These are phyloP conservation scores for Eilema griseolum DNA, from an alignment of 2,888 invertebrate species.

Conservation along the genomic window DNA sequence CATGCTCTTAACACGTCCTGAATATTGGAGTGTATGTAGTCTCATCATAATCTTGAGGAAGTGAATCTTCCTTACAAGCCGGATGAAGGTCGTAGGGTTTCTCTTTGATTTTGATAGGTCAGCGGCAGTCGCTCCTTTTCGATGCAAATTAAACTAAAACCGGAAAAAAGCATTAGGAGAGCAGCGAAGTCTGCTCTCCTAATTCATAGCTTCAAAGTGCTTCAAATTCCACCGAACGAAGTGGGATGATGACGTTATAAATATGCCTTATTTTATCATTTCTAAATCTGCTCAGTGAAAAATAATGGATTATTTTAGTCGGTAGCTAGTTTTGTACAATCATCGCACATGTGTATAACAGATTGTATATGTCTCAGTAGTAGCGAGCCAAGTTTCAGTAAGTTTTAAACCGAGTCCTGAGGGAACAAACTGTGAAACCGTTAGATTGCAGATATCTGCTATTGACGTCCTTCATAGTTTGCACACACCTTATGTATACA, in stretches of 20 bases:
- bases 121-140: background rate
- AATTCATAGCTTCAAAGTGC: background rate
- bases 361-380: background rate
- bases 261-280: background rate
- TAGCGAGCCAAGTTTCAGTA: slow-evolving; percentile 25
- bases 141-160: background rate
- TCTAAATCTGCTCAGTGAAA: background rate
- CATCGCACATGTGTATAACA: background rate
- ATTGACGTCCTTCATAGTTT: slow-evolving; percentile 45
- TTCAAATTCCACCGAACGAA: background rate
- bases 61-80: background rate
- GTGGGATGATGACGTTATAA: too few relatives aligned
- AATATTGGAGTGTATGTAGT: background rate
- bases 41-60: background rate
- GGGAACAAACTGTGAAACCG: slow-evolving; percentile 29
- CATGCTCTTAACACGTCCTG: too few relatives aligned
- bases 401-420: slow-evolving; percentile 29
- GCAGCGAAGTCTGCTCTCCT: too few relatives aligned
- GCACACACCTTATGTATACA: slow-evolving; percentile 28
- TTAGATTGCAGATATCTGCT: slow-evolving; percentile 38
- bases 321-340: background rate
- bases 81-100: background rate
- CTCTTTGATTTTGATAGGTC: background rate
- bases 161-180: background rate
- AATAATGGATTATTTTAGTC: too few relatives aligned